Base-by-base conservation (phyloP, 2,113 vertebrate species). In the Progne subis region DNA sequence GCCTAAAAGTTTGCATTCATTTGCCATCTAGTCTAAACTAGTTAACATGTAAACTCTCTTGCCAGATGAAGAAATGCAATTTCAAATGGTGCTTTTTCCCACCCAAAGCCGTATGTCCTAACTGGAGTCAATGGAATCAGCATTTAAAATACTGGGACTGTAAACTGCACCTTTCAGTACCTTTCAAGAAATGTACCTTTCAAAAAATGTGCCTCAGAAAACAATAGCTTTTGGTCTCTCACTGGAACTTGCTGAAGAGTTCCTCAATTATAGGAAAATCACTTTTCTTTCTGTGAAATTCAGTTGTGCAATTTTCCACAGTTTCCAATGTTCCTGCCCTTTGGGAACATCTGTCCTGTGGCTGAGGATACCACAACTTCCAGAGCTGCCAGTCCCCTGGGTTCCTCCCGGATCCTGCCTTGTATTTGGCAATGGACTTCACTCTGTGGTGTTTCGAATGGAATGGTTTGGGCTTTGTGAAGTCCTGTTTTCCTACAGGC, bases 281-380 rank as follows among this genome's bases (percentile, higher is more conserved):
- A 6, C 60, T 88, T 81, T 92, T 70, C 31, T 79, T 90, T 91
- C 85, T 92, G 83, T 94, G 92, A 96, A 93, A 82, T 90, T 61
- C 59, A 69, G 18, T 92, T 93, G 79, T 77, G 86, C 71, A 92
- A 94, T 90, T 88, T 93, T 32, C 63, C 43, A 19, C 19, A 6
- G 47, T 50, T 95, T 92, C 64, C 82, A 86, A 31, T 74, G 59
- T 90, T 93, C 79, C 59, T 90, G 43, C 63, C 80, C 82, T 93
- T 86, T 0, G 5, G 92, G 59, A 75, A 88, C 82, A 92, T 95
- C 67, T 88, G 92, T 93, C 85, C 63, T 20, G 31, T 92, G 90
- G 75, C 82, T 90, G 63, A 94, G 59, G 94, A 92, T 94, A 83
- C 90, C 63, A 67, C 80, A 80, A 52, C 71, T 90, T 97, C 95